These are phyloP conservation scores for Zoanthus sansibaricus DNA, from an alignment of 92 coral and sea anemone species.

Conservation along the genomic window DNA sequence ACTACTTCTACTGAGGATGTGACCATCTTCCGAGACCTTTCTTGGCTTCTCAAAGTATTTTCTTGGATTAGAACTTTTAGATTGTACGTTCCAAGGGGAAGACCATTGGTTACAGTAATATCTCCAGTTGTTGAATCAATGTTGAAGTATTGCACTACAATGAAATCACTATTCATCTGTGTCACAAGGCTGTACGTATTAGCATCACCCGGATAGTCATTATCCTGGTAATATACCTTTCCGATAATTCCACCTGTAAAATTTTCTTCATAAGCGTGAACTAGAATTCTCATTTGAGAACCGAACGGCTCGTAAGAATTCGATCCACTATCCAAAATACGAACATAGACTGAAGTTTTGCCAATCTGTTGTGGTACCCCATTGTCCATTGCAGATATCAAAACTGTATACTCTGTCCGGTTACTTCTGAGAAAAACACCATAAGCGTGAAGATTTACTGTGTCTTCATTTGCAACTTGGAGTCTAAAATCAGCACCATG, in stretches of 20 bases:
- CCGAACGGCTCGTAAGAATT: conserved; percentile 70
- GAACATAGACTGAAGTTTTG: conserved; percentile 68
- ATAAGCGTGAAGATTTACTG: conserved; percentile 67
- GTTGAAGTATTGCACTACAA: conserved; percentile 70
- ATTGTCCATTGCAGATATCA: conserved; percentile 77
- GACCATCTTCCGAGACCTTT: conserved; percentile 64
- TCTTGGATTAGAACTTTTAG: conserved; percentile 72
- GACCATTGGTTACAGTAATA: conserved; percentile 63
- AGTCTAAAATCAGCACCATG: conserved; percentile 67
- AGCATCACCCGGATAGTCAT: conserved; percentile 80
- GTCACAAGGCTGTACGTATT: conserved; percentile 60
- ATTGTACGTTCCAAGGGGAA: conserved; percentile 66
- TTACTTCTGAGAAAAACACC: conserved; percentile 68
- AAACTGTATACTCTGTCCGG: conserved; percentile 69
- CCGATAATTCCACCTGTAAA: conserved; percentile 90
- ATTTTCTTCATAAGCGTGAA: conserved; percentile 75
- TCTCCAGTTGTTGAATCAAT: conserved; percentile 74
- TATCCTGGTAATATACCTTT: conserved; percentile 74
- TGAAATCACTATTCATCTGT: conserved; percentile 41
- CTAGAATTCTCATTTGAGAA: conserved; percentile 76
- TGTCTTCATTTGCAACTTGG: conserved; percentile 46
- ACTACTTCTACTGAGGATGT: conserved; percentile 65
- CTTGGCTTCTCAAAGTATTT: conserved; percentile 47
- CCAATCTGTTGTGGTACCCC: conserved; percentile 69
- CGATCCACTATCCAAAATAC: conserved; percentile 64